These are phyloP conservation scores for Odontamblyopus rebecca DNA, from an alignment of 2,797 vertebrate genomes.

Conservation along the genomic window DNA sequence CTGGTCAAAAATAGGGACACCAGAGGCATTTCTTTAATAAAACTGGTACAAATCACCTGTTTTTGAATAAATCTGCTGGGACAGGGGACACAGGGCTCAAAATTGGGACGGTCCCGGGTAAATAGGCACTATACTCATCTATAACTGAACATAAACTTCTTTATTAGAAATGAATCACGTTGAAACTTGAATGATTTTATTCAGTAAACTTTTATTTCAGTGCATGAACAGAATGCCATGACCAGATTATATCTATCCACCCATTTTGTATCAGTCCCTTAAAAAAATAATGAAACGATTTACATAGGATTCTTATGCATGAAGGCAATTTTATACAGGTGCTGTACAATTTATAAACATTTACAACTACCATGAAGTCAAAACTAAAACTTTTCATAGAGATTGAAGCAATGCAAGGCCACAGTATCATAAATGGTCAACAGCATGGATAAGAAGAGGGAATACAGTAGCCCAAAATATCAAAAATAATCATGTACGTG, in stretches of 20 bases:
- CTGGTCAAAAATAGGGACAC: too few relatives aligned
- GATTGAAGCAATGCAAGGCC: constrained; percentile 91
- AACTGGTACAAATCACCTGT: too few relatives aligned
- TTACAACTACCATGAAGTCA: constrained; percentile 90
- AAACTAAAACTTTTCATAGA: constrained; percentile 68
- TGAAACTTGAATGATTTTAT: constrained; percentile 22
- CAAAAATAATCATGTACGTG: constrained; percentile 36
- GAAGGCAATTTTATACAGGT: constrained; percentile 95
- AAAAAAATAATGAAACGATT: constrained; percentile 99
- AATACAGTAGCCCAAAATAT: constrained; percentile 71
- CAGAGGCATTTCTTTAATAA: too few relatives aligned
- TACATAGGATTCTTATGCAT: constrained; percentile 85
- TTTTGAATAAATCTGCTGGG: too few relatives aligned
- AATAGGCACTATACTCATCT: too few relatives aligned
- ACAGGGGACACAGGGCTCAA: too few relatives aligned
- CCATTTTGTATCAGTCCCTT: constrained; percentile 81
- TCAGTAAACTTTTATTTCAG: constrained; percentile 82
- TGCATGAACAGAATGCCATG: constrained; percentile 84
- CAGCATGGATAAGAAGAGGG: constrained; percentile 61
- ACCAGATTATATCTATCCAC: constrained; percentile 73
- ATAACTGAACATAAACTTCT: too few relatives aligned
- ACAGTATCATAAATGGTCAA: constrained; percentile 76
- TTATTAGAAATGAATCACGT: background rate
- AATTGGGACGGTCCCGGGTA: too few relatives aligned
- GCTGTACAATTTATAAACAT: constrained; percentile 99